phyloP scores from a whole-genome alignment of 2,113 vertebrate species.

The Albula goreensis region DNA sequence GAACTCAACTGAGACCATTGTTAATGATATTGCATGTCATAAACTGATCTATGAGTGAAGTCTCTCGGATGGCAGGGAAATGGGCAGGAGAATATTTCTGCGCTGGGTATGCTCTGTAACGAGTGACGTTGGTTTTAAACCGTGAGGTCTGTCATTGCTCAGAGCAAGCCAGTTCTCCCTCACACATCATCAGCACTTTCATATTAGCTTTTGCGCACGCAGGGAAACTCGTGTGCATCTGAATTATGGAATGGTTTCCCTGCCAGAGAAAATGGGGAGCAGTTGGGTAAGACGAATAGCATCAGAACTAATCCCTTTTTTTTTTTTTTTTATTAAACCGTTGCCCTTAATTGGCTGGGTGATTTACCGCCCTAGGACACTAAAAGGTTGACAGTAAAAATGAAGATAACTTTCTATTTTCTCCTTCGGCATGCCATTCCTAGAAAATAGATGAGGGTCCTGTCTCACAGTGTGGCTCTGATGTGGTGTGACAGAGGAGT shows the following conservation, averaged over 20 bases:
- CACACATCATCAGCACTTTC: not conserved
- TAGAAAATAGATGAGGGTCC: not conserved
- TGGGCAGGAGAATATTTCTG: not conserved
- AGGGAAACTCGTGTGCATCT: constrained; percentile 36
- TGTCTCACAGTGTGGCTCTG: constrained; percentile 6
- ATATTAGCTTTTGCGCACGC: constrained; percentile 28
- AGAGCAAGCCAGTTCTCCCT: not conserved
- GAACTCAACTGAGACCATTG: not conserved
- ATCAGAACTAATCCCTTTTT: constrained; percentile 62
- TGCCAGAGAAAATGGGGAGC: constrained; percentile 39
- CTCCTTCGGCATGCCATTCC: constrained; percentile 14
- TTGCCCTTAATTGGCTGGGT: constrained; percentile 63
- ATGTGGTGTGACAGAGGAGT: constrained; percentile 31
- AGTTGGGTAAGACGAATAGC: constrained; percentile 55
- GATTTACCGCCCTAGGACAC: constrained; percentile 54
- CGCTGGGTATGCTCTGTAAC: constrained; percentile 16
- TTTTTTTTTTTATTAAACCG: constrained; percentile 25
- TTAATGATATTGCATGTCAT: not conserved
- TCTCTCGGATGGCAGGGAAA: not conserved
- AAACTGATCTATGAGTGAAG: not conserved
- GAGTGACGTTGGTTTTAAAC: constrained; percentile 42
- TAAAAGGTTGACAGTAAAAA: constrained; percentile 33
- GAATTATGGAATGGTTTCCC: constrained; percentile 56
- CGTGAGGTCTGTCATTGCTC: constrained; percentile 18
- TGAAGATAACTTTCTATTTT: constrained; percentile 15